A percentile compares a stretch with the other conserved stretches of the same genome.
Conservation (phyloP, 2,797 vertebrate genomes). For the Carapus acus region DNA sequence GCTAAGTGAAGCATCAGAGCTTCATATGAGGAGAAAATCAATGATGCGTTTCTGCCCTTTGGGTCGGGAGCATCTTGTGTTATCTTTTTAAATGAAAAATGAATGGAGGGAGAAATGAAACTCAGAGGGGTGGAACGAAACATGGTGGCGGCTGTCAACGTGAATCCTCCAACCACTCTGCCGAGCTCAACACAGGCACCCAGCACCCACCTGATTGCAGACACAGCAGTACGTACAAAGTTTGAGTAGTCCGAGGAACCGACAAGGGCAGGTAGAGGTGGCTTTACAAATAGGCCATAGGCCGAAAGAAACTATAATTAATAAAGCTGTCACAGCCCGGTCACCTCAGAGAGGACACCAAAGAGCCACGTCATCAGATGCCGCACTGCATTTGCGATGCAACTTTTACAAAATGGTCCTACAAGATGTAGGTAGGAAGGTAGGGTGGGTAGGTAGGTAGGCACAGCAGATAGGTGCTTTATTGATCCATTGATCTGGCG, state of each 20-base stretch:
- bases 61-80: constrained; percentile 63
- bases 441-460: not conserved
- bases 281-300: constrained; percentile 56
- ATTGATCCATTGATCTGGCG: too few species aligned
- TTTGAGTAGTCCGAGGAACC: constrained; percentile 17
- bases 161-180: constrained; percentile 42
- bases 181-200: constrained; percentile 37
- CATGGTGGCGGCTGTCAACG: constrained; percentile 50
- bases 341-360: constrained; percentile 46
- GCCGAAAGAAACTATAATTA: constrained; percentile 62
- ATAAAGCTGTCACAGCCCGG: constrained; percentile 59
- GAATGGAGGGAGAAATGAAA: constrained; percentile 63
- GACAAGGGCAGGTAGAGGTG: constrained; percentile 60
- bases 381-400: constrained; percentile 31
- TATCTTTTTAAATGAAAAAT: constrained; percentile 72
- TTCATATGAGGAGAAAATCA: constrained; percentile 59
- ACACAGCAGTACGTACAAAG: constrained; percentile 19
- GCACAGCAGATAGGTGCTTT: too few species aligned
- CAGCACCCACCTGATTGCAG: constrained; percentile 40
- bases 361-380: constrained; percentile 34
- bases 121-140: constrained; percentile 61
- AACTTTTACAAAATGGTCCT: constrained; percentile 20
- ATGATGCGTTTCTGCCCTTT: constrained; percentile 58
- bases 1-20: constrained; percentile 56
- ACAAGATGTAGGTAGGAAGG: constrained; percentile 7